phyloP scores from a whole-genome alignment of 1,140 invertebrate genomes.

The Conopomorpha cramerella region DNA sequence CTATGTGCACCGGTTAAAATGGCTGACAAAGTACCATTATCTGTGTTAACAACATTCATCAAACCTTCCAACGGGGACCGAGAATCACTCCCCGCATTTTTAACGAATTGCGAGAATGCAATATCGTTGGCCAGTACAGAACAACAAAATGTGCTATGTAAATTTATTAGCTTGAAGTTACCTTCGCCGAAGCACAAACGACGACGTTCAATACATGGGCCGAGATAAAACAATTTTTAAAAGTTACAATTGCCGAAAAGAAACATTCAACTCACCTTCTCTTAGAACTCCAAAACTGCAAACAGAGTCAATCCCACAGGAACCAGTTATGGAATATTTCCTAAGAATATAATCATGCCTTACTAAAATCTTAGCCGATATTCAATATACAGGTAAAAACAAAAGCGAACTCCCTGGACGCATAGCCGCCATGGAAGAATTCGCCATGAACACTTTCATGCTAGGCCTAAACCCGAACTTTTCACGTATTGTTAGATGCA shows the following conservation, averaged over 20 bases:
- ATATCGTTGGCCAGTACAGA: constrained; percentile 5
- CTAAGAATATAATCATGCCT: constrained; percentile 10
- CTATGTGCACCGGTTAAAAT: too few species aligned
- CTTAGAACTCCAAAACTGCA: constrained; percentile 12
- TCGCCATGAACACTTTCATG: constrained; percentile 14
- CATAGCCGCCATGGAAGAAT: constrained; percentile 15
- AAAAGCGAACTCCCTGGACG: constrained; percentile 9
- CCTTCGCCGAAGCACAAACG: constrained; percentile 10
- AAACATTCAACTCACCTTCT: too few species aligned
- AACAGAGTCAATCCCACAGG: constrained; percentile 5
- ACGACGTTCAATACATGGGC: constrained; percentile 7
- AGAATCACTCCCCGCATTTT: too few species aligned
- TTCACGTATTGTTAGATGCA: constrained; percentile 11
- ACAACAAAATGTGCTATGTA: constrained; percentile 7
- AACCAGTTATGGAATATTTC: constrained; percentile 10
- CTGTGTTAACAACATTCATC: too few species aligned
- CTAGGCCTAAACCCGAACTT: constrained; percentile 10
- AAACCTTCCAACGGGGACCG: neutral
- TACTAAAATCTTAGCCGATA: constrained; percentile 12
- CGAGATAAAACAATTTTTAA: constrained; percentile 12
- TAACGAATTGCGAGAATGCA: constrained; percentile 4
- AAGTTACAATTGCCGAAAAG: constrained; percentile 12
- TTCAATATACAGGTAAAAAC: constrained; percentile 6
- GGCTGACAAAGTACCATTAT: too few species aligned
- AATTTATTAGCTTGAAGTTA: constrained; percentile 11